These are phyloP conservation scores for Mus caroli DNA, from an alignment of 2,797 vertebrate genomes.

Conservation along the genomic window DNA sequence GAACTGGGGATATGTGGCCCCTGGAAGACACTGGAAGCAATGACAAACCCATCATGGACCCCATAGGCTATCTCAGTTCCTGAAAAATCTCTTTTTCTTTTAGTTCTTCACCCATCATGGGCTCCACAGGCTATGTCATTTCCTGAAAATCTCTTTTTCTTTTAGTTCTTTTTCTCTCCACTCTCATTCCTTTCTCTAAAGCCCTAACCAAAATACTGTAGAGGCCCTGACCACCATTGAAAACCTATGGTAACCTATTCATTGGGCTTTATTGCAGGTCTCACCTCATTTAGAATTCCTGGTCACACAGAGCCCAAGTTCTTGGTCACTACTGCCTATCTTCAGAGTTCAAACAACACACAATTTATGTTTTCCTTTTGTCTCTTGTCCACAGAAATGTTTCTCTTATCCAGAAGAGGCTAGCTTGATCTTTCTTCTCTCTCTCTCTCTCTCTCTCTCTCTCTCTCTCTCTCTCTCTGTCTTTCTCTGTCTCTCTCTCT, in stretches of 20 bases:
- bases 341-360: conserved; percentile 3
- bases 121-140: not conserved
- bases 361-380: conserved; percentile 30
- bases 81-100: not conserved
- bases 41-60: not conserved
- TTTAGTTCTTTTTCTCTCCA: not conserved
- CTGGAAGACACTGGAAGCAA: not conserved
- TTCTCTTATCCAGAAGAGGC: not conserved
- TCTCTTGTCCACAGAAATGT: not conserved
- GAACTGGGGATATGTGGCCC: not conserved
- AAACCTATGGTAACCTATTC: conserved; percentile 7
- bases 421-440: not conserved
- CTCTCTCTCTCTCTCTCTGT: not conserved
- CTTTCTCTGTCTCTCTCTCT: not conserved
- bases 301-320: not conserved
- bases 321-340: not conserved
- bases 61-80: not conserved
- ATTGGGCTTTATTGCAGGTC: not conserved
- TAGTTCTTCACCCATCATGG: not conserved
- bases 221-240: not conserved
- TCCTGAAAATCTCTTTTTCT: not conserved
- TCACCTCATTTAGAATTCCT: conserved; percentile 10
- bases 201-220: not conserved
- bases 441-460: not conserved
- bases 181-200: conserved; percentile 18